Conservation (phyloP, 2,888 invertebrate species). For the Xylocampa areola region DNA sequence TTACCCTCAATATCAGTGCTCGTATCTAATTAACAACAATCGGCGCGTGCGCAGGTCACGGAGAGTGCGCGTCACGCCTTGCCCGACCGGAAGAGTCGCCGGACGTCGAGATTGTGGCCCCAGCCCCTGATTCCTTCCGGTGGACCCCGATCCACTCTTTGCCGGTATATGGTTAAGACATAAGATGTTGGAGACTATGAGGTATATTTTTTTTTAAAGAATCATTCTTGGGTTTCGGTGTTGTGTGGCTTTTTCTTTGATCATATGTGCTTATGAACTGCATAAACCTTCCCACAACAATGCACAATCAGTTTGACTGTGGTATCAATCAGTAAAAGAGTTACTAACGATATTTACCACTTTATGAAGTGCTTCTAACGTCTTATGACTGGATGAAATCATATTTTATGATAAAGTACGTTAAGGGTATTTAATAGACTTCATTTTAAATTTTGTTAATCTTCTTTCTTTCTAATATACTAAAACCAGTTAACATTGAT, state of each 20-base stretch:
- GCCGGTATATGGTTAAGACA: slow-evolving; percentile 46
- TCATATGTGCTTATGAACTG: no score
- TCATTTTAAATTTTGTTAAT: no score
- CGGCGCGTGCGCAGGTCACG: slow-evolving; percentile 82
- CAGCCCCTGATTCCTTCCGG: slow-evolving; percentile 89
- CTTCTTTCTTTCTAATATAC: no score
- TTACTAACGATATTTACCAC: no score
- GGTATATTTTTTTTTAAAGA: slow-evolving; percentile 20
- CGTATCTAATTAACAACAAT: slow-evolving; percentile 64
- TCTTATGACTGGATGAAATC: no score
- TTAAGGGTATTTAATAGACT: no score
- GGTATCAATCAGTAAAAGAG: no score
- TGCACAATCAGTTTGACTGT: no score
- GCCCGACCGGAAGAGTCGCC: slow-evolving; percentile 79
- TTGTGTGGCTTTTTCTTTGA: not conserved
- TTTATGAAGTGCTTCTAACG: no score
- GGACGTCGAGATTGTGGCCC: slow-evolving; percentile 87
- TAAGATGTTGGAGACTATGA: slow-evolving; percentile 31
- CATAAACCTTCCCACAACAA: no score
- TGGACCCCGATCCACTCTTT: slow-evolving; percentile 67
- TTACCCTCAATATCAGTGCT: slow-evolving; percentile 52
- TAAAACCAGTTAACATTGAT: no score
- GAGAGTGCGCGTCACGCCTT: slow-evolving; percentile 72
- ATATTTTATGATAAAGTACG: no score
- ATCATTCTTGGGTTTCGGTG: not conserved